Percentiles rank a stretch among this genome's conserved stretches.
These are phyloP conservation scores for Rachycentron canadum DNA, from an alignment of 2,797 vertebrate genomes.

Conservation along the genomic window DNA sequence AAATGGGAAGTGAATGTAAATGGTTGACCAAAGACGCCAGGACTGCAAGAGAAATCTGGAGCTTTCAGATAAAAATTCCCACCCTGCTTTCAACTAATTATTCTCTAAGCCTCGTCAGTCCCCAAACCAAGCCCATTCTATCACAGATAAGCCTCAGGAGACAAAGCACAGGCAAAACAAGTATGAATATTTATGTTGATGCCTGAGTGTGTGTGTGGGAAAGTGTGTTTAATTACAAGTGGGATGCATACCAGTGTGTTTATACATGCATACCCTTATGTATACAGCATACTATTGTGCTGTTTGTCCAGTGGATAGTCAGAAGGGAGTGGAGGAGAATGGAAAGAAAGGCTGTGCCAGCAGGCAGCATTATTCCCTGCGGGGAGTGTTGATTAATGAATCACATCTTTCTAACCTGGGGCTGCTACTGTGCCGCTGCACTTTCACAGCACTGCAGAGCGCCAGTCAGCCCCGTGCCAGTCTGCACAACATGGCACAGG, in stretches of 20 bases:
- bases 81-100: conserved; percentile 82
- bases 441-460: conserved; percentile 71
- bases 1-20: conserved; percentile 69
- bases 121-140: conserved; percentile 73
- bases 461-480: conserved; percentile 67
- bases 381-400: conserved; percentile 84
- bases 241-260: conserved; percentile 50
- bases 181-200: conserved; percentile 75
- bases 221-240: conserved; percentile 64
- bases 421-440: conserved; percentile 63
- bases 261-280: conserved; percentile 43
- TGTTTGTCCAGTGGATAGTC: conserved; percentile 73
- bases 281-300: conserved; percentile 58
- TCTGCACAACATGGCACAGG: conserved; percentile 63
- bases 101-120: conserved; percentile 63
- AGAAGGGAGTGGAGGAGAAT: conserved; percentile 54
- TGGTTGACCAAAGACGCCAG: conserved; percentile 58
- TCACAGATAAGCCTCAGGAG: conserved; percentile 77
- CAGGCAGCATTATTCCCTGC: conserved; percentile 67
- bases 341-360: conserved; percentile 61
- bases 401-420: conserved; percentile 79
- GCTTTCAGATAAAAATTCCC: conserved; percentile 81
- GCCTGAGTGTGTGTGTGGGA: conserved; percentile 21
- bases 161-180: conserved; percentile 69
- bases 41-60: conserved; percentile 75